Percentiles rank a stretch among this genome's conserved stretches.
These are phyloP conservation scores for Synanthedon tipuliformis DNA, from an alignment of 2,888 invertebrate species.

Conservation along the genomic window DNA sequence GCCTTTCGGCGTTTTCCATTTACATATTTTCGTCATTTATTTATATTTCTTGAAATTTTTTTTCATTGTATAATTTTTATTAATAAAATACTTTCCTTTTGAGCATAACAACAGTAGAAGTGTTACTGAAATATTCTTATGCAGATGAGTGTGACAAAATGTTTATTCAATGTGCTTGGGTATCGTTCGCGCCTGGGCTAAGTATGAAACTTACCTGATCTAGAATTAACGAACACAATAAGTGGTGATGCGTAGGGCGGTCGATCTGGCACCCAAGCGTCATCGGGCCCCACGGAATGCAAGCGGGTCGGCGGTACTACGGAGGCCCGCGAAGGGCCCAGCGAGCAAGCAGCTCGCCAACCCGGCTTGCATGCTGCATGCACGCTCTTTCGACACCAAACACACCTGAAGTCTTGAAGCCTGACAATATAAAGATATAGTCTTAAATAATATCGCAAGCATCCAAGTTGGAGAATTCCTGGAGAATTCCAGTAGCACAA, in stretches of 20 bases:
- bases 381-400: slow-evolving; percentile 94
- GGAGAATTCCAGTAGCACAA: no score
- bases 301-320: slow-evolving; percentile 95
- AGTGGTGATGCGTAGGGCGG: slow-evolving; percentile 90
- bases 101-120: no score
- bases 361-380: slow-evolving; percentile 91
- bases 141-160: neutral
- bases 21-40: no score
- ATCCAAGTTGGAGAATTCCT: no score
- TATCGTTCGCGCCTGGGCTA: no score
- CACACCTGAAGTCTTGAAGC: slow-evolving; percentile 95
- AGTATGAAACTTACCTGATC: slow-evolving; percentile 73
- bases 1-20: no score
- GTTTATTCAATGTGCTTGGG: neutral
- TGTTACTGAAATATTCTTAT: no score
- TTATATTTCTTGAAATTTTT: no score
- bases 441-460: no score
- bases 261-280: slow-evolving; percentile 88
- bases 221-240: slow-evolving; percentile 96
- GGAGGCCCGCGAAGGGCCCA: slow-evolving; percentile 90
- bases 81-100: no score
- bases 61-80: no score
- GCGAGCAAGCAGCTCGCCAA: slow-evolving; percentile 82
- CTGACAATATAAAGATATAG: slow-evolving; percentile 37
- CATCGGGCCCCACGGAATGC: slow-evolving; percentile 89